Conservation (phyloP, 2,113 vertebrate genomes). For the Poeciliopsis occidentalis region DNA sequence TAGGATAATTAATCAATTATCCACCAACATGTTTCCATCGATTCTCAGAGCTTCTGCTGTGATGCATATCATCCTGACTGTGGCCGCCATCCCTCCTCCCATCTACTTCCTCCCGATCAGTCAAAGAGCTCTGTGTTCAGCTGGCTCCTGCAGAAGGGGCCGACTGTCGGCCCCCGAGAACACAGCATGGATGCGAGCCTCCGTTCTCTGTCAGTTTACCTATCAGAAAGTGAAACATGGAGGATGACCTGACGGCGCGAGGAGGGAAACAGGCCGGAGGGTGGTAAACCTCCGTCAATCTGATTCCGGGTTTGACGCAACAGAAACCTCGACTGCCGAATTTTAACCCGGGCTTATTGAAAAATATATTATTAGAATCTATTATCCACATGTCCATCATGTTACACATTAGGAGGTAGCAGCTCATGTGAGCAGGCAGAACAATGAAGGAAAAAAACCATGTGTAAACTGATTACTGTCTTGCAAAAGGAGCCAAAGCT, state of each 20-base stretch:
- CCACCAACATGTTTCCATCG: background rate
- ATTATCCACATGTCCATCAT: background rate
- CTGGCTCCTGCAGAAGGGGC: conserved; percentile 46
- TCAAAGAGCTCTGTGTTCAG: conserved; percentile 61
- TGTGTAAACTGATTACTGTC: background rate
- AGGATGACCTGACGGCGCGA: conserved; percentile 15
- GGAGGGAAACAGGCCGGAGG: conserved; percentile 4
- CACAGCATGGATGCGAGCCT: background rate
- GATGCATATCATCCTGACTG: background rate
- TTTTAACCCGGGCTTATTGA: background rate
- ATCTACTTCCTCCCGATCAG: conserved; percentile 48
- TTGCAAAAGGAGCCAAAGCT: background rate
- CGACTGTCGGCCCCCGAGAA: background rate
- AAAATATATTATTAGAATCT: background rate
- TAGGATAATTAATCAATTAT: background rate
- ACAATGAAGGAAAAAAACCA: background rate
- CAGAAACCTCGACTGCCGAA: background rate
- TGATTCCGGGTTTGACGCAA: background rate
- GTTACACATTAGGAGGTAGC: background rate
- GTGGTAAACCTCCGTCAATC: conserved; percentile 9
- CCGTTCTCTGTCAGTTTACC: conserved; percentile 1
- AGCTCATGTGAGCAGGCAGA: background rate
- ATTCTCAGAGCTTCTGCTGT: background rate
- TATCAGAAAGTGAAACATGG: conserved; percentile 20
- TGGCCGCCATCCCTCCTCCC: conserved; percentile 66